These are phyloP conservation scores for Lissocephala sabroskyi DNA, from an alignment of 2,888 invertebrate species.

Conservation along the genomic window DNA sequence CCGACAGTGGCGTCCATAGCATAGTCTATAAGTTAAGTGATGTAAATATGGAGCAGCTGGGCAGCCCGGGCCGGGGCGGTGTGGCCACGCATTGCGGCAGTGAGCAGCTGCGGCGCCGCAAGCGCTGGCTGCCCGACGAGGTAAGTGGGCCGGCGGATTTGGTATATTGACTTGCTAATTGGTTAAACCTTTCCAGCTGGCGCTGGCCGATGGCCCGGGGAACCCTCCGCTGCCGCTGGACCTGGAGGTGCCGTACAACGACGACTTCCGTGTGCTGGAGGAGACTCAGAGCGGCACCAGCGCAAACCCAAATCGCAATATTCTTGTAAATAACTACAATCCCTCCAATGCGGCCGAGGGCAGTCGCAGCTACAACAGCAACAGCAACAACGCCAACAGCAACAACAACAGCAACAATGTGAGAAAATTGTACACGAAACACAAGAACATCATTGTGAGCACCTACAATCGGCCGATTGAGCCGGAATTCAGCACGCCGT, in stretches of 20 bases:
- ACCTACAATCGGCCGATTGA: conserved; percentile 62
- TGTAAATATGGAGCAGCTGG: conserved; percentile 74
- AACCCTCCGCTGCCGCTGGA: conserved; percentile 79
- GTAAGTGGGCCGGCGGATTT: conserved; percentile 66
- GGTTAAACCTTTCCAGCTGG: conserved; percentile 26
- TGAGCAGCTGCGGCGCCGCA: conserved; percentile 70
- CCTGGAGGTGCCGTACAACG: conserved; percentile 78
- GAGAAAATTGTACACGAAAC: conserved; percentile 69
- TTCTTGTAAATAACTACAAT: conserved; percentile 72
- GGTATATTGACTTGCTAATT: too few species aligned
- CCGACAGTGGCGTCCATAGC: conserved; percentile 79
- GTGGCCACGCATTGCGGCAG: conserved; percentile 69
- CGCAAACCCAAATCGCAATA: conserved; percentile 69
- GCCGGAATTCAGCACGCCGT: conserved; percentile 53
- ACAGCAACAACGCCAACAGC: conserved; percentile 36
- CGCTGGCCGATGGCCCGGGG: conserved; percentile 36
- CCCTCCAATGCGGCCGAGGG: conserved; percentile 60
- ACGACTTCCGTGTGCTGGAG: conserved; percentile 75
- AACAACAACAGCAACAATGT: conserved; percentile 45
- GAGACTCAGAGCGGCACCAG: conserved; percentile 46
- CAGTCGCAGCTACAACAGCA: conserved; percentile 49
- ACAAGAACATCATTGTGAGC: conserved; percentile 71
- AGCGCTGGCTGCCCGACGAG: conserved; percentile 82
- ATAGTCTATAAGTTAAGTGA: conserved; percentile 89
- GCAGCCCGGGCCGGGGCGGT: conserved; percentile 24